Conservation (phyloP, 1,140 invertebrate species). For the Drosophila pallidifrons region DNA sequence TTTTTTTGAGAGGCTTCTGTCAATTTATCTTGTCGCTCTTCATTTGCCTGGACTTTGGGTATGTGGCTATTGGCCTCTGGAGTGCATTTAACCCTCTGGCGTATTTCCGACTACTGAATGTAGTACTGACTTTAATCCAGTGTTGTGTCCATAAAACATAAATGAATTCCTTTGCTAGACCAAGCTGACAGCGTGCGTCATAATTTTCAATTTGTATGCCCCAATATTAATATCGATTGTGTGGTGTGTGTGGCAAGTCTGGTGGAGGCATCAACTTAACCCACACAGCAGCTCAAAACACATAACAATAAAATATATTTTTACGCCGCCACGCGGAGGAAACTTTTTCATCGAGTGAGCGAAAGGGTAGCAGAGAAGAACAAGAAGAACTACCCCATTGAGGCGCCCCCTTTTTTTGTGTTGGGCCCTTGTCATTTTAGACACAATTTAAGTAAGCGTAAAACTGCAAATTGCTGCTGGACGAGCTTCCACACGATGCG, state of each 20-base stretch:
- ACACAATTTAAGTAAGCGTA: conserved; percentile 83
- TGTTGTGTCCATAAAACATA: conserved; percentile 45
- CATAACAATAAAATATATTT: conserved; percentile 76
- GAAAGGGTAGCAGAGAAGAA: conserved; percentile 6
- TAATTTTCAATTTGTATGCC: conserved; percentile 79
- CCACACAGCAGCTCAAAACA: conserved; percentile 31
- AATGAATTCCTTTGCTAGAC: conserved; percentile 38
- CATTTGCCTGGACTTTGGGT: background rate
- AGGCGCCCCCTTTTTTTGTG: conserved; percentile 14
- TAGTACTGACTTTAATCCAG: conserved; percentile 34
- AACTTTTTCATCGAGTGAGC: conserved; percentile 20
- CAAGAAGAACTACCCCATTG: conserved; percentile 34
- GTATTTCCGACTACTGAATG: conserved; percentile 21
- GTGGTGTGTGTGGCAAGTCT: conserved; percentile 25
- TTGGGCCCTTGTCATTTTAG: conserved; percentile 72
- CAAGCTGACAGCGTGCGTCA: conserved; percentile 37
- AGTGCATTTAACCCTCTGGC: conserved; percentile 36
- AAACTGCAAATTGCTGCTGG: conserved; percentile 80
- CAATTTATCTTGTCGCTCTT: conserved; percentile 1
- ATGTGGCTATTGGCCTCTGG: conserved; percentile 24
- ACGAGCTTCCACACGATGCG: conserved; percentile 4
- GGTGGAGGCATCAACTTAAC: conserved; percentile 48
- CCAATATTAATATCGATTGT: conserved; percentile 80
- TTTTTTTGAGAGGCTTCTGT: background rate
- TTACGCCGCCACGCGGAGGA: conserved; percentile 53